Percentiles rank a stretch among this genome's conserved stretches.
Conservation (phyloP, 2,888 invertebrate genomes). For the Neoascia interrupta region DNA sequence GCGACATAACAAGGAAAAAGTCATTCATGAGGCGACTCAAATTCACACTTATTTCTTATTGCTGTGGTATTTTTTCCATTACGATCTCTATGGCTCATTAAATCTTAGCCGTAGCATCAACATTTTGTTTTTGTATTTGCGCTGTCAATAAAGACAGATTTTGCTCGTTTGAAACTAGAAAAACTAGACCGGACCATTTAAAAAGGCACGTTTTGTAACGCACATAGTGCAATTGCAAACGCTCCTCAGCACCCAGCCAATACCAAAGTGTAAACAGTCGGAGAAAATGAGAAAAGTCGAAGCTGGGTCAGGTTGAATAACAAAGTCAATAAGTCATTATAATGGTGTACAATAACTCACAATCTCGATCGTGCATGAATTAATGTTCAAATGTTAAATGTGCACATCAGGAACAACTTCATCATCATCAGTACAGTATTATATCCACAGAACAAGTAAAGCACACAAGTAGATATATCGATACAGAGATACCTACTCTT, state of each 20-base stretch:
- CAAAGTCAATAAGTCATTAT: conserved; percentile 65
- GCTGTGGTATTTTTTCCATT: conserved; percentile 58
- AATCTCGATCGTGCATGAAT: conserved; percentile 65
- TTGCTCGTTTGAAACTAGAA: conserved; percentile 40
- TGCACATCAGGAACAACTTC: conserved; percentile 66
- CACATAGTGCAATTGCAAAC: too few relatives aligned
- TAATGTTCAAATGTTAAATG: conserved; percentile 66
- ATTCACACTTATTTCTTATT: conserved; percentile 65
- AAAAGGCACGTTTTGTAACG: neutral
- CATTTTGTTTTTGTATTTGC: conserved; percentile 43
- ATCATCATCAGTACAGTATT: conserved; percentile 57
- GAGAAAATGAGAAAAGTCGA: conserved; percentile 26
- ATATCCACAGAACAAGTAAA: conserved; percentile 17
- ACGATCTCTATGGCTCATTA: conserved; percentile 13
- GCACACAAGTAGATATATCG: conserved; percentile 17
- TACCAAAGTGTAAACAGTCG: neutral
- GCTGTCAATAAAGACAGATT: conserved; percentile 39
- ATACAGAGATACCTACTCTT: too few relatives aligned
- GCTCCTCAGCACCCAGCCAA: conserved; percentile 3
- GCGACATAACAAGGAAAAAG: too few relatives aligned
- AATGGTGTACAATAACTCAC: conserved; percentile 64
- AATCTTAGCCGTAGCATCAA: conserved; percentile 24
- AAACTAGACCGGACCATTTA: conserved; percentile 42
- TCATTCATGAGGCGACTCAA: conserved; percentile 48
- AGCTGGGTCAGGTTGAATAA: conserved; percentile 34